Percentiles rank a stretch among this genome's conserved stretches.
These are phyloP conservation scores for Hirudo medicinalis DNA, from an alignment of 1,140 invertebrate genomes.

Conservation along the genomic window DNA sequence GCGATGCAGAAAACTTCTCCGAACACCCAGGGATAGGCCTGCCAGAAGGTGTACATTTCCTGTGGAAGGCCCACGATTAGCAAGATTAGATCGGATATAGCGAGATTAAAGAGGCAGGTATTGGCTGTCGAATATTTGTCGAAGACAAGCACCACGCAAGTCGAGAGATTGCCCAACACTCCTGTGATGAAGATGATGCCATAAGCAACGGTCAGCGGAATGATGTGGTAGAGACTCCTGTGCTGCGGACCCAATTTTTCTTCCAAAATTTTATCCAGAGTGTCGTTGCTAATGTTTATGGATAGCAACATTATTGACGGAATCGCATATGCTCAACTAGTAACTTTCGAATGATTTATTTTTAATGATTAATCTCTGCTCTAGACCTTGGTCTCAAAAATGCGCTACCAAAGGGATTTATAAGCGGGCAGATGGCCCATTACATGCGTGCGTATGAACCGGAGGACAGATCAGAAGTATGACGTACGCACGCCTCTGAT, in stretches of 20 bases:
- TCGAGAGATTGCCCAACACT: conserved; percentile 74
- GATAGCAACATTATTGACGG: too few relatives aligned
- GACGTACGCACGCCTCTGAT: too few relatives aligned
- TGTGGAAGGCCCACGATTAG: conserved; percentile 61
- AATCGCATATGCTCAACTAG: too few relatives aligned
- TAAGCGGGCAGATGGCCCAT: too few relatives aligned
- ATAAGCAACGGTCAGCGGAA: conserved; percentile 56
- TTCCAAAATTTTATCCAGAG: conserved; percentile 7
- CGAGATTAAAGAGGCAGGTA: conserved; percentile 80
- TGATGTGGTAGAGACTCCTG: conserved; percentile 27
- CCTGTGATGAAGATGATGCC: conserved; percentile 69
- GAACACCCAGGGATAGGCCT: conserved; percentile 69
- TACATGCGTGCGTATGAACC: too few relatives aligned
- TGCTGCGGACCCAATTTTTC: conserved; percentile 17
- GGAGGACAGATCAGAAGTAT: too few relatives aligned
- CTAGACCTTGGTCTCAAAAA: too few relatives aligned
- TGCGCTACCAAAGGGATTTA: too few relatives aligned
- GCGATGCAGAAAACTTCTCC: conserved; percentile 69
- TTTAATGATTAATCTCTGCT: too few relatives aligned
- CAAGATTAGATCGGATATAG: conserved; percentile 77
- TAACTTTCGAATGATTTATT: too few relatives aligned
- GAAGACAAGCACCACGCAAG: conserved; percentile 75
- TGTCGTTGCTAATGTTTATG: too few relatives aligned
- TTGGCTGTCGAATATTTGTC: conserved; percentile 68
- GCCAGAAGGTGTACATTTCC: conserved; percentile 74